Evolutionary conservation across 2,797 vertebrate genomes (phyloP), one percentile per base, ranked within the genome.

Genomic region (Pitangus sulphuratus): DNA sequence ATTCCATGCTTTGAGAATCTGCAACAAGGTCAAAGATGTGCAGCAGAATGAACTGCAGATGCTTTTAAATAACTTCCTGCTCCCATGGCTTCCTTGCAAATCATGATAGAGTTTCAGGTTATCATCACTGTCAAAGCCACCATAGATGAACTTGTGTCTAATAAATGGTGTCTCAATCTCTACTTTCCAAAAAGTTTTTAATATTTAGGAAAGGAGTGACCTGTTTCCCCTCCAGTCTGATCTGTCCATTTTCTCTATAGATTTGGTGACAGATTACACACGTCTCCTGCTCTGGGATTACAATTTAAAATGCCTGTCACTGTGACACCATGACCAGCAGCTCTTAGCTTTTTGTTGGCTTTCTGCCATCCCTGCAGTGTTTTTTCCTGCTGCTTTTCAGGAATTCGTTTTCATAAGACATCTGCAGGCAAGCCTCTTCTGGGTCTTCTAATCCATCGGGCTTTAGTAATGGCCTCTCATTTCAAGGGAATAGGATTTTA

Each of bases 381-480:
- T 54, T 94, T 87, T 87, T 82, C 66, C 51, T 89, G 39, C 47
- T 87, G 84, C 71, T 93, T 93, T 87, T 87, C 71, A 93, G 81
- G 89, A 94, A 89, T 91, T 93, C 0, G 0, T 89, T 96, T 89
- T 80, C 47, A 24, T 71, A 61, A 89, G 78, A 44, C 47, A 70
- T 91, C 64, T 92, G 35, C 70, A 94, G 39, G 33, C 62, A 82
- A 79, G 69, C 66, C 30, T 77, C 82, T 94, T 33, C 75, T 90
- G 58, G 47, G 31, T 83, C 39, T 80, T 93, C 39, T 76, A 11
- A 82, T 92, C 70, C 58, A 33, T 3, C 2, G 3, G 66, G 10
- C 11, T 87, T 69, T 79, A 82, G 57, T 70, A 90, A 70, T 72
- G 39, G 8, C 62, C 30, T 82, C 54, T 72, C 89, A 61, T 77